Evolutionary conservation across 2,113 vertebrate genomes (phyloP).

Genomic region (Nesogale talazaci): DNA sequence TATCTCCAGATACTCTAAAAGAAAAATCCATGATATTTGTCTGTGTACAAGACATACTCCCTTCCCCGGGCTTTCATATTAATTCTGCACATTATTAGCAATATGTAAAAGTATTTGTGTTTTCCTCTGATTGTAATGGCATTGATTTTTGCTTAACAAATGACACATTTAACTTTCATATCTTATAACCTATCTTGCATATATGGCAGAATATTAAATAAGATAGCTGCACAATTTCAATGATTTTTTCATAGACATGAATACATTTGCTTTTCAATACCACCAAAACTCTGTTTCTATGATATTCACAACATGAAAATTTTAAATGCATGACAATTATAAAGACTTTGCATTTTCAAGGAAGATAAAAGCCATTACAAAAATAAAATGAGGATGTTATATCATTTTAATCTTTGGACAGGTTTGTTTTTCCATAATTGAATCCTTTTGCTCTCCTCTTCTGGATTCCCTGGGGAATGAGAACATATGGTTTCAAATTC

Average conservation of each 20-base stretch:
- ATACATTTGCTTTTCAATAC: conserved; percentile 22
- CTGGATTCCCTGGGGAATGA: not conserved
- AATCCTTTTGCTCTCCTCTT: not conserved
- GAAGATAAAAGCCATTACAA: conserved; percentile 1
- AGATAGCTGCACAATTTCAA: not conserved
- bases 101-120: not conserved
- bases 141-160: not conserved
- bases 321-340: not conserved
- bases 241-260: not conserved
- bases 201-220: not conserved
- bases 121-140: not conserved
- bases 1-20: not conserved
- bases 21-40: not conserved
- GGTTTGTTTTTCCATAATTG: not conserved
- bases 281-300: not conserved
- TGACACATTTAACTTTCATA: not conserved
- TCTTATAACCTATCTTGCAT: not conserved
- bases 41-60: not conserved
- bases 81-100: not conserved
- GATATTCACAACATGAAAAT: not conserved
- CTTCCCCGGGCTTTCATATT: not conserved
- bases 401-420: not conserved
- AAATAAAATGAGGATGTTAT: not conserved
- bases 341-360: not conserved
- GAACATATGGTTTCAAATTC: not conserved